These are phyloP conservation scores for Anastatus disparis DNA, from an alignment of 1,140 invertebrate genomes.

Conservation along the genomic window DNA sequence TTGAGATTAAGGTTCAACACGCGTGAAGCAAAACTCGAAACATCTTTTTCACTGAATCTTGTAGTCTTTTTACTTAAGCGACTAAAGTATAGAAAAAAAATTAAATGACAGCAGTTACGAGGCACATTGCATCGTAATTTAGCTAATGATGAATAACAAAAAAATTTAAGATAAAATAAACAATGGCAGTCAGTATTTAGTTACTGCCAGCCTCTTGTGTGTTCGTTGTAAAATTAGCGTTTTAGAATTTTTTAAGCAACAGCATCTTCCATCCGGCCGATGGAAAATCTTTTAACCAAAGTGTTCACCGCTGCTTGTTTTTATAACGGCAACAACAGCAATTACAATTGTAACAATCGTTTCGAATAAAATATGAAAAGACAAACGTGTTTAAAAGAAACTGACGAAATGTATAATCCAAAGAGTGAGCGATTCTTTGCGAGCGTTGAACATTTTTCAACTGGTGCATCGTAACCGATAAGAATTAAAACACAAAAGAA, in stretches of 20 bases:
- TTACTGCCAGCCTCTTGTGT: slow-evolving; percentile 46
- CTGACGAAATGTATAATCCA: slow-evolving; percentile 42
- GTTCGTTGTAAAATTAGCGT: slow-evolving; percentile 56
- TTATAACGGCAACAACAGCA: slow-evolving; percentile 46
- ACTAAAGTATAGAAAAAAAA: slow-evolving; percentile 17
- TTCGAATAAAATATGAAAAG: slow-evolving; percentile 42
- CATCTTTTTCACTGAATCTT: slow-evolving; percentile 38
- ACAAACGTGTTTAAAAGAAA: slow-evolving; percentile 39
- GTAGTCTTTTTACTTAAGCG: slow-evolving; percentile 39
- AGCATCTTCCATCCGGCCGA: slow-evolving; percentile 45
- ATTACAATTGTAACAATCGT: slow-evolving; percentile 33
- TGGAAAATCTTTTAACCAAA: slow-evolving; percentile 50
- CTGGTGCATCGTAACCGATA: slow-evolving; percentile 38
- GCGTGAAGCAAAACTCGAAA: slow-evolving; percentile 36
- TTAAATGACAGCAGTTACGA: background rate
- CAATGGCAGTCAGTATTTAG: slow-evolving; percentile 13
- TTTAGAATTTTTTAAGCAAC: slow-evolving; percentile 53
- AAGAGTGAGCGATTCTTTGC: slow-evolving; percentile 46
- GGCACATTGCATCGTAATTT: background rate
- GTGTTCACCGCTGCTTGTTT: slow-evolving; percentile 56
- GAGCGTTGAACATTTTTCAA: slow-evolving; percentile 45
- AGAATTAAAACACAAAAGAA: slow-evolving; percentile 38
- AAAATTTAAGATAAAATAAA: slow-evolving; percentile 5
- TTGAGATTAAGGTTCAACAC: slow-evolving; percentile 41
- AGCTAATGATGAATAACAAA: background rate